Evolutionary conservation across 2,797 vertebrate species (phyloP).

Genomic region (Xiphophorus birchmanni): DNA sequence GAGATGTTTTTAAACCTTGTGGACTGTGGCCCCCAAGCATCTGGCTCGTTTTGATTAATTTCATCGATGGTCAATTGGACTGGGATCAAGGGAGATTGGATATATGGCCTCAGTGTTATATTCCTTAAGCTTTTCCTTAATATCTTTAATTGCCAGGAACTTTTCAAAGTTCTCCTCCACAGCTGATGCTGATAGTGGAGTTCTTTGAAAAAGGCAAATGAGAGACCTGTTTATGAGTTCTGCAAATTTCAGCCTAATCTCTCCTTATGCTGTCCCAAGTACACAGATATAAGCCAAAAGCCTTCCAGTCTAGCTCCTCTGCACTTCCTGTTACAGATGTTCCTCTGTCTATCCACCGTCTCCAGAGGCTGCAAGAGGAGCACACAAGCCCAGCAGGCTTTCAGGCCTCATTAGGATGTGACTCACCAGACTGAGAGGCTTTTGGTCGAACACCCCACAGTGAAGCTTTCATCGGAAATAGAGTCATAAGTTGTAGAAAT

Average conservation of each 20-base stretch:
- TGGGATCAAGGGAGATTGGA: not conserved
- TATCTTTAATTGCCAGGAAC: not conserved
- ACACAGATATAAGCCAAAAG: constrained; percentile 49
- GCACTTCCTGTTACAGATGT: constrained; percentile 59
- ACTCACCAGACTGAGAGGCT: constrained; percentile 59
- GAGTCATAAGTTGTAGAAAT: constrained; percentile 50
- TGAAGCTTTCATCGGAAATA: constrained; percentile 36
- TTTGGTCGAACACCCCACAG: constrained; percentile 21
- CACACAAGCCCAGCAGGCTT: constrained; percentile 45
- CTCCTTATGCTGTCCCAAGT: constrained; percentile 37
- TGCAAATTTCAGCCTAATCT: constrained; percentile 26
- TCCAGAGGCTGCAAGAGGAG: constrained; percentile 41
- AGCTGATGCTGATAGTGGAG: not conserved
- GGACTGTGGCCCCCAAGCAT: not conserved
- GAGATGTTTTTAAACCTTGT: not conserved
- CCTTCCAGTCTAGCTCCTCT: constrained; percentile 45
- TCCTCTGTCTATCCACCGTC: constrained; percentile 41
- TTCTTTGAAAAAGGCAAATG: not conserved
- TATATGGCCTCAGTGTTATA: too few species aligned
- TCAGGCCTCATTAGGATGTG: constrained; percentile 63
- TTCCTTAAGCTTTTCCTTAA: not conserved
- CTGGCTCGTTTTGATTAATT: not conserved
- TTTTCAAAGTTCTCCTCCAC: not conserved
- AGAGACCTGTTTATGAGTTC: constrained; percentile 16
- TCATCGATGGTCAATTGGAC: not conserved